Evolutionary conservation across 2,113 vertebrate genomes (phyloP).

Genomic region (Poeciliopsis prolifica): DNA sequence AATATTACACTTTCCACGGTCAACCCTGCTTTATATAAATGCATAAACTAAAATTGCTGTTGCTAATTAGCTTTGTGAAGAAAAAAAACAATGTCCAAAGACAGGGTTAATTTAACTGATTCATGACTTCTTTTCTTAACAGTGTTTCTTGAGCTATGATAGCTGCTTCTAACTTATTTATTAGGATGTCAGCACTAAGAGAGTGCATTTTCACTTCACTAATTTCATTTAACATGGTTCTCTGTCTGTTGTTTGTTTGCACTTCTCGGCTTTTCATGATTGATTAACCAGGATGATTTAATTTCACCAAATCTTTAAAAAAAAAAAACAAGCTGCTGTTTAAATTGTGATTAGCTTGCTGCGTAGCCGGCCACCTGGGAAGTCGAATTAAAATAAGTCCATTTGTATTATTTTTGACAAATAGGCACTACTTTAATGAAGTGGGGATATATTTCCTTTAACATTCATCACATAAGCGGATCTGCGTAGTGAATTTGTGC

Average conservation of each 20-base stretch:
- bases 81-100: neutral
- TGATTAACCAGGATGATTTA: slow-evolving; percentile 23
- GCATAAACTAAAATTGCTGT: neutral
- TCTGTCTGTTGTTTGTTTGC: slow-evolving; percentile 3
- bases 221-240: slow-evolving; percentile 7
- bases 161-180: slow-evolving; percentile 7
- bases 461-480: slow-evolving; percentile 3
- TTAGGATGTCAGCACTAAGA: slow-evolving; percentile 7
- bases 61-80: neutral
- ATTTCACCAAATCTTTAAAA: neutral
- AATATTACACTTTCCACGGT: neutral
- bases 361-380: neutral
- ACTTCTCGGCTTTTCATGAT: slow-evolving; percentile 17
- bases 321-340: slow-evolving; percentile 9
- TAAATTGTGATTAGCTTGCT: slow-evolving; percentile 8
- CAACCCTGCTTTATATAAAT: neutral
- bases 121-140: slow-evolving; percentile 4
- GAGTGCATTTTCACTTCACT: slow-evolving; percentile 8
- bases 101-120: neutral
- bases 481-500: neutral
- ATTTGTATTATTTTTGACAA: slow-evolving; percentile 26
- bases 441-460: slow-evolving; percentile 1
- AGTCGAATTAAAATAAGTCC: slow-evolving; percentile 9
- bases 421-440: slow-evolving; percentile 26
- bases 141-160: neutral